phyloP scores from a whole-genome alignment of 2,888 invertebrate genomes.

The Catocala fraxini region DNA sequence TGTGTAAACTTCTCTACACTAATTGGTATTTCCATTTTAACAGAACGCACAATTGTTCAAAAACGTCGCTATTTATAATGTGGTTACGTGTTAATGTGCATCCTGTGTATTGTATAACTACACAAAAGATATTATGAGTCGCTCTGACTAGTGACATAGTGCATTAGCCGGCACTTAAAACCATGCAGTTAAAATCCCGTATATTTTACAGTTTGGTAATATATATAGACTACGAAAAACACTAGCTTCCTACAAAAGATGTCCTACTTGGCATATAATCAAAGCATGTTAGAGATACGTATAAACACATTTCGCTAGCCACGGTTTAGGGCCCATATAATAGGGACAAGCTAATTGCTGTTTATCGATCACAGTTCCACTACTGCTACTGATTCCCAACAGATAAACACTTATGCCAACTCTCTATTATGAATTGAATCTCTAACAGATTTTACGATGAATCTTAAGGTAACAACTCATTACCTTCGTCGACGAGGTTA shows the following conservation, averaged over 20 bases:
- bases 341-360: too few species aligned
- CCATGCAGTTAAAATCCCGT: neutral
- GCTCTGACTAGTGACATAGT: neutral
- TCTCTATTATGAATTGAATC: too few species aligned
- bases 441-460: too few species aligned
- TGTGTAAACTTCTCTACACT: neutral
- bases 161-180: neutral
- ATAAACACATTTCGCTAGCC: too few species aligned
- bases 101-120: slow-evolving; percentile 12
- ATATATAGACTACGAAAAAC: too few species aligned
- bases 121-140: slow-evolving; percentile 8
- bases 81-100: neutral
- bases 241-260: too few species aligned
- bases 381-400: too few species aligned
- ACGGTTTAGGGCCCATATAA: too few species aligned
- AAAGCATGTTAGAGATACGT: too few species aligned
- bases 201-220: neutral
- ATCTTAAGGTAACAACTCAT: slow-evolving; percentile 10
- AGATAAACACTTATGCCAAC: too few species aligned
- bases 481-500: slow-evolving; percentile 89
- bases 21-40: slow-evolving; percentile 8
- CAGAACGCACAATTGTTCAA: neutral
- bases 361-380: too few species aligned
- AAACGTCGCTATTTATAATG: slow-evolving; percentile 6
- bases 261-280: too few species aligned